Percentiles rank a stretch among this genome's conserved stretches.
Conservation (phyloP, 2,888 invertebrate species). For the Pterobdella sp. region DNA sequence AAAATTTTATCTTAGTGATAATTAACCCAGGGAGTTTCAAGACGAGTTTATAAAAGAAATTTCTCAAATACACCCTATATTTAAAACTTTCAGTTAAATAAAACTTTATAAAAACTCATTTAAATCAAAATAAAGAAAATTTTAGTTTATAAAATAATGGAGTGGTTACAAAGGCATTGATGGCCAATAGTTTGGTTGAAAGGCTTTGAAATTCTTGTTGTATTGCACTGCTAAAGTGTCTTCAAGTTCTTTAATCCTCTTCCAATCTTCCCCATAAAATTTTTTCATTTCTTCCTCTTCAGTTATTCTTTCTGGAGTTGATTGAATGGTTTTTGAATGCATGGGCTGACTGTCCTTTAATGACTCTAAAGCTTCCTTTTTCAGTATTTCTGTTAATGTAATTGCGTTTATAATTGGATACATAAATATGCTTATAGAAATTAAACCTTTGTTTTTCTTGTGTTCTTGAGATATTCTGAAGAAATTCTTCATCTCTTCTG, state of each 20-base stretch:
- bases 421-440: not conserved
- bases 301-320: slow-evolving; percentile 25
- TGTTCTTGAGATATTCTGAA: slow-evolving; percentile 59
- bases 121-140: not conserved
- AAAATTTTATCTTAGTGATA: no score
- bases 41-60: no score
- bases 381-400: not conserved
- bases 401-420: not conserved
- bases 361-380: not conserved
- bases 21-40: no score
- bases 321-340: not conserved
- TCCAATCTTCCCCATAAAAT: slow-evolving; percentile 62
- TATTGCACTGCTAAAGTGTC: slow-evolving; percentile 63
- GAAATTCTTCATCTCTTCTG: slow-evolving; percentile 61
- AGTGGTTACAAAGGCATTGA: slow-evolving; percentile 59
- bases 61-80: no score
- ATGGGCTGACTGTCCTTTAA: not conserved
- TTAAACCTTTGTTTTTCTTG: slow-evolving; percentile 50
- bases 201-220: slow-evolving; percentile 59
- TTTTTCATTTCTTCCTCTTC: slow-evolving; percentile 41
- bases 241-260: slow-evolving; percentile 66
- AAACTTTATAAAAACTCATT: no score
- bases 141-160: not conserved
- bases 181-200: slow-evolving; percentile 65
- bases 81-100: not conserved